phyloP scores from a whole-genome alignment of 2,888 invertebrate genomes.

The Aphelenchoides bicaudatus region DNA sequence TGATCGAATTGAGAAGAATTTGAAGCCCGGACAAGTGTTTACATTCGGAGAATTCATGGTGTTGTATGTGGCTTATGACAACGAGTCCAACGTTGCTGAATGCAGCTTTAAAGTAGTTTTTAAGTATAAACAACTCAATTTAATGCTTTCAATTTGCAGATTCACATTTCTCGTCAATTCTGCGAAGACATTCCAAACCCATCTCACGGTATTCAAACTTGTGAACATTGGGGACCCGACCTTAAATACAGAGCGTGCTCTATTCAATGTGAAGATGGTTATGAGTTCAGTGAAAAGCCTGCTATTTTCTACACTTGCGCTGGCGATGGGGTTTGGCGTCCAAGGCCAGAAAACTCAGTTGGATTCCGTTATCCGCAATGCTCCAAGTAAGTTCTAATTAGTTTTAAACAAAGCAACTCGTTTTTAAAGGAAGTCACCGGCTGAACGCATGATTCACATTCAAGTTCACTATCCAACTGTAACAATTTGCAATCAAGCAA shows the following conservation, averaged over 20 bases:
- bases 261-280: conserved; percentile 64
- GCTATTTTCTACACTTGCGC: conserved; percentile 95
- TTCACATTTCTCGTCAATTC: conserved; percentile 73
- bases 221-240: conserved; percentile 92
- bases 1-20: conserved; percentile 50
- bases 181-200: conserved; percentile 84
- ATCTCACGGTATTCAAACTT: conserved; percentile 82
- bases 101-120: conserved; percentile 52
- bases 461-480: conserved; percentile 91
- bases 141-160: conserved; percentile 18
- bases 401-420: background rate
- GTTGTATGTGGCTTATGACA: conserved; percentile 59
- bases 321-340: conserved; percentile 95
- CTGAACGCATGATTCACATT: conserved; percentile 89
- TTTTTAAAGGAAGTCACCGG: conserved; percentile 73
- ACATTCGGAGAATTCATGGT: conserved; percentile 59
- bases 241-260: conserved; percentile 76
- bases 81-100: conserved; percentile 45
- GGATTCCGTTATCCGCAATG: conserved; percentile 60
- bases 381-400: conserved; percentile 44
- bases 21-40: conserved; percentile 57
- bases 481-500: conserved; percentile 91
- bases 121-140: conserved; percentile 11
- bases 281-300: conserved; percentile 79
- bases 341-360: conserved; percentile 61